Base-by-base conservation (phyloP, 2,888 invertebrate species). In the Drosophila paramelanica region DNA sequence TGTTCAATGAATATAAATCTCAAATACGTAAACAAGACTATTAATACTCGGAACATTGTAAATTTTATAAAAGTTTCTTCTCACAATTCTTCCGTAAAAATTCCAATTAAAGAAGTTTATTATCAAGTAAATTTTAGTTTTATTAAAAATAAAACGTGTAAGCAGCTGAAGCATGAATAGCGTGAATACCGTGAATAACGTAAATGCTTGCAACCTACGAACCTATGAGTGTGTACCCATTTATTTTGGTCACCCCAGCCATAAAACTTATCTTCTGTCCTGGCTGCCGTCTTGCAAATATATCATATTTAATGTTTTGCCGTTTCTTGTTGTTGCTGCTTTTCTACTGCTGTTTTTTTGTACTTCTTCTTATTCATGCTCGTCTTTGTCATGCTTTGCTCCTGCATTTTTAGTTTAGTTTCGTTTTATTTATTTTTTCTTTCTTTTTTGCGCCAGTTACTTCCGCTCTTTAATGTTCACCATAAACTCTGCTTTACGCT, bases 301-400 rank as follows among this genome's bases (percentile, higher is more conserved):
- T 88, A 82, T 83, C 88, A 83, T 83, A 77, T 83, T 83, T 88
- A 83, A 83, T 83, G 88, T 86, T 73, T 67, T 58, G 71, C 52
- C 10, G 31, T 31, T 31, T 31, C 31, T 31, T 31, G 31, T 31
- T 31, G 31, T 31, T 78, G 56, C 65, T 59, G 52, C 51, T 50
- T 39, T 33, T 58, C 27, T 23, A 68, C 36, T 53, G 60, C 36
- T 39, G 7, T 25, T 13, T 55, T 7, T 23, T 47, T 33, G 43
- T 47, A 59, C 38, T 51, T 45, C 14, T 25, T 14, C 55, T 51
- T 53, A 51, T 67, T 62, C 59, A 50, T 56, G 46, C 45, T 52
- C 36, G 36, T 67, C 31, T 50, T 73, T 41, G 49, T 23, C 41
- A 42, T 60, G n/a, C 46, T 58, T 31, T 49, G 23, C 25, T 41